These are phyloP conservation scores for Sceliomorpha sp. DNA, from an alignment of 2,888 invertebrate species.

Conservation along the genomic window DNA sequence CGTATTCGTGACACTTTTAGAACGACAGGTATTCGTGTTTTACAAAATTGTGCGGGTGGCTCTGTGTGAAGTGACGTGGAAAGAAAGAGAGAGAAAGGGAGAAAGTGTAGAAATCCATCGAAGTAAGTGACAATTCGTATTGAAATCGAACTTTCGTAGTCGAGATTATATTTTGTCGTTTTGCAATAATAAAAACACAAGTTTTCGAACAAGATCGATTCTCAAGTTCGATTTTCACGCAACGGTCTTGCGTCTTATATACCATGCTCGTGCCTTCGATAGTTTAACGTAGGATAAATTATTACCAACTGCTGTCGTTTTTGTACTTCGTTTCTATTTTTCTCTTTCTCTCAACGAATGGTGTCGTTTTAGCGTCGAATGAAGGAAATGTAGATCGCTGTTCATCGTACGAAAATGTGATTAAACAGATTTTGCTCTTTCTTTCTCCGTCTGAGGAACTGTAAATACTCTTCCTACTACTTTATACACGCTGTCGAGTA, in stretches of 20 bases:
- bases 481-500: slow-evolving; percentile 67
- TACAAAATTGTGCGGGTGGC: not conserved
- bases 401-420: slow-evolving; percentile 15
- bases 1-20: not conserved
- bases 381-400: not conserved
- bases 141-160: too few relatives aligned
- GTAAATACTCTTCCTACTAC: slow-evolving; percentile 71
- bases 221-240: too few relatives aligned
- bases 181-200: too few relatives aligned
- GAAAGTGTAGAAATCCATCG: slow-evolving; percentile 23
- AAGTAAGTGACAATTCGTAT: slow-evolving; percentile 1
- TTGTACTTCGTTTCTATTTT: too few relatives aligned
- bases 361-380: too few relatives aligned
- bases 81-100: slow-evolving; percentile 13
- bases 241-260: too few relatives aligned
- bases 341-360: too few relatives aligned
- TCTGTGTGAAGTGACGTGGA: slow-evolving; percentile 2
- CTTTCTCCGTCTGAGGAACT: slow-evolving; percentile 49
- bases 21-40: not conserved
- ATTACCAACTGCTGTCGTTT: too few relatives aligned
- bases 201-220: too few relatives aligned
- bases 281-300: too few relatives aligned
- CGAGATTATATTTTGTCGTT: too few relatives aligned
- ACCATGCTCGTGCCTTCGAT: too few relatives aligned
- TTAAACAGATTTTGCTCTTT: slow-evolving; percentile 23